Evolutionary conservation across 92 coral and sea anemone species (phyloP).

Genomic region (Epizoanthus scotinus): DNA sequence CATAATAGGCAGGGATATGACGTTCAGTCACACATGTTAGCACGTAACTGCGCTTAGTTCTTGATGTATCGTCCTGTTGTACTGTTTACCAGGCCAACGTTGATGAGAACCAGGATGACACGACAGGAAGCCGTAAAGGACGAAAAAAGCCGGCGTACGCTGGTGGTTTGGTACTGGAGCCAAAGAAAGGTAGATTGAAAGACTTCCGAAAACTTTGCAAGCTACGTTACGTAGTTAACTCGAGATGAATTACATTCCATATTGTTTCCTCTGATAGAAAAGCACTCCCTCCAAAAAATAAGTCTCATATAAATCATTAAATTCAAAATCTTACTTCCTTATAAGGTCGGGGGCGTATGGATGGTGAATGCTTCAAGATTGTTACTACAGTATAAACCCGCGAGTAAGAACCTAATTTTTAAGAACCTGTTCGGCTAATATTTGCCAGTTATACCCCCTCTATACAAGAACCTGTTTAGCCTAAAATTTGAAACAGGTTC

Average conservation of each 20-base stretch:
- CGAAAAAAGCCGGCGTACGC: conserved; percentile 95
- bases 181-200: conserved; percentile 79
- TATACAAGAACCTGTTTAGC: no score
- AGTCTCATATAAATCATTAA: no score
- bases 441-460: no score
- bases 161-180: conserved; percentile 97
- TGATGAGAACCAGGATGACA: conserved; percentile 70
- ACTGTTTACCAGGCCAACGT: conserved; percentile 31
- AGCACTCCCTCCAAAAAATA: background rate
- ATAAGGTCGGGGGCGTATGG: no score
- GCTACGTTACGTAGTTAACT: background rate
- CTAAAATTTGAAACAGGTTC: no score
- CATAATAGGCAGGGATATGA: no score
- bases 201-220: background rate
- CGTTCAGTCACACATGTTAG: no score
- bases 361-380: no score
- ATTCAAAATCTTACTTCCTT: no score
- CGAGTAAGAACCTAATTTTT: no score
- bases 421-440: no score
- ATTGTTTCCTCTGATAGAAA: background rate
- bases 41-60: background rate
- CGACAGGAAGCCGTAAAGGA: conserved; percentile 74
- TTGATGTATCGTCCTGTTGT: background rate
- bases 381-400: no score
- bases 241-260: background rate